phyloP scores from a whole-genome alignment of 2,888 invertebrate genomes.

The Liposcelis brunnea region DNA sequence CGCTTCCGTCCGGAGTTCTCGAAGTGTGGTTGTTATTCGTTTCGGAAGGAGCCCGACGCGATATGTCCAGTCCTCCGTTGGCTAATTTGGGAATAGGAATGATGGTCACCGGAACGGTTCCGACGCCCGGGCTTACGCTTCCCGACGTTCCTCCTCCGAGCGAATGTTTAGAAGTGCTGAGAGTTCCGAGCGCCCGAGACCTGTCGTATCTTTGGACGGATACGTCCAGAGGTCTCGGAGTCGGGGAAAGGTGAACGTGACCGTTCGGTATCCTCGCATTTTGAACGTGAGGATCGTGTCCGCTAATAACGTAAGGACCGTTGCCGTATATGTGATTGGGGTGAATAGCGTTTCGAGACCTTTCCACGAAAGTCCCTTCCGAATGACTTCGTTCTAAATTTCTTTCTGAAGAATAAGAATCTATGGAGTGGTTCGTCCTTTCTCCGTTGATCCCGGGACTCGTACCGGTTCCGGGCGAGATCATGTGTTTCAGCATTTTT shows the following conservation, averaged over 20 bases:
- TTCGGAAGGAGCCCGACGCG: conserved; percentile 26
- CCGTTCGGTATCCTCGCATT: conserved; percentile 1
- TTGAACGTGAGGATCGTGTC: conserved; percentile 5
- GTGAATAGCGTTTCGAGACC: background rate
- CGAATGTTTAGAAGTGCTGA: conserved; percentile 48
- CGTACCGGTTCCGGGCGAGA: background rate
- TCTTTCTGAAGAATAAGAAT: conserved; percentile 1
- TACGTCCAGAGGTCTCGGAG: conserved; percentile 20
- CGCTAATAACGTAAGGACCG: conserved; percentile 4
- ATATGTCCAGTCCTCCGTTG: conserved; percentile 41
- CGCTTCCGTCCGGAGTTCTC: conserved; percentile 9
- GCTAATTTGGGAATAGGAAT: conserved; percentile 29
- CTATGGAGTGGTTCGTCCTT: conserved; percentile 3
- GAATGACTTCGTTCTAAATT: background rate
- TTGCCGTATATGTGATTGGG: conserved; percentile 1
- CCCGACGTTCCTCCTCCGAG: conserved; percentile 36
- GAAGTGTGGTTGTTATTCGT: conserved; percentile 21
- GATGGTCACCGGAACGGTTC: conserved; percentile 20
- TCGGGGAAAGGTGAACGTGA: background rate
- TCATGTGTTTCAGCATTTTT: conserved; percentile 5
- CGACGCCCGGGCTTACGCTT: conserved; percentile 37
- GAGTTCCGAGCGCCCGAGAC: conserved; percentile 25
- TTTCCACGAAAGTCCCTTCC: background rate
- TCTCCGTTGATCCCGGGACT: background rate
- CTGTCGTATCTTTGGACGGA: conserved; percentile 23